A percentile compares a stretch with the other conserved stretches of the same genome.
Conservation (phyloP, 1,140 invertebrate species). For the Drosophila leontia region DNA sequence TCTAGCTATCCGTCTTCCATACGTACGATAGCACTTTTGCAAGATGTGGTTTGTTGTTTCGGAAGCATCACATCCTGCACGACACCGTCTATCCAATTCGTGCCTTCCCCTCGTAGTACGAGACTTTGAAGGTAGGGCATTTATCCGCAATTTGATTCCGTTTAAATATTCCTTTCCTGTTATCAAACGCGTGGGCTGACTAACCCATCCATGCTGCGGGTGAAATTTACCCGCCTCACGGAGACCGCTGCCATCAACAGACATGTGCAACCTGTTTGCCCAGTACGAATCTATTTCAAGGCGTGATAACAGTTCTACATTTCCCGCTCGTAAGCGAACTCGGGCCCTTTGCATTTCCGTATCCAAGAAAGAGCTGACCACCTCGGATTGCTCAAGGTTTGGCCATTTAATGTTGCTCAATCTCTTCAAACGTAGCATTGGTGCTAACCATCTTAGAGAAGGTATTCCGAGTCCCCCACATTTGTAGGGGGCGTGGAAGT, state of each 20-base stretch:
- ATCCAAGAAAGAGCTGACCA: background rate
- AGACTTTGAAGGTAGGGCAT: conserved; percentile 36
- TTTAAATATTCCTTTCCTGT: background rate
- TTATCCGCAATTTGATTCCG: conserved; percentile 39
- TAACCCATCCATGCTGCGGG: conserved; percentile 13
- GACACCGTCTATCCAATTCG: conserved; percentile 16
- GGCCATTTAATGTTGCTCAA: conserved; percentile 7
- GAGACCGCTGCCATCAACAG: conserved; percentile 31
- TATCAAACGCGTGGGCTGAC: conserved; percentile 59
- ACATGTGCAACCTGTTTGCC: conserved; percentile 14
- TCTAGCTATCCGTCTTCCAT: conserved; percentile 6
- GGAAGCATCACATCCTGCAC: conserved; percentile 27
- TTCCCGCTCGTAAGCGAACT: conserved; percentile 1
- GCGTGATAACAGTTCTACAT: conserved; percentile 10
- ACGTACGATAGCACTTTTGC: background rate
- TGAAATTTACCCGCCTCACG: conserved; percentile 19
- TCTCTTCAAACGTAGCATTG: conserved; percentile 4
- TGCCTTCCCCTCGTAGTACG: conserved; percentile 22
- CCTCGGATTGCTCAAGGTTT: background rate
- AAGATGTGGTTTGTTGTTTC: conserved; percentile 26
- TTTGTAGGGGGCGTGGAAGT: too few species aligned
- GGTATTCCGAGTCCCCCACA: conserved; percentile 11
- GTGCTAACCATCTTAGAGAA: conserved; percentile 2
- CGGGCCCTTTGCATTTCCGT: conserved; percentile 1
- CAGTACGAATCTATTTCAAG: background rate